phyloP scores from a whole-genome alignment of 2,888 invertebrate genomes.

The Drosophila cracens region DNA sequence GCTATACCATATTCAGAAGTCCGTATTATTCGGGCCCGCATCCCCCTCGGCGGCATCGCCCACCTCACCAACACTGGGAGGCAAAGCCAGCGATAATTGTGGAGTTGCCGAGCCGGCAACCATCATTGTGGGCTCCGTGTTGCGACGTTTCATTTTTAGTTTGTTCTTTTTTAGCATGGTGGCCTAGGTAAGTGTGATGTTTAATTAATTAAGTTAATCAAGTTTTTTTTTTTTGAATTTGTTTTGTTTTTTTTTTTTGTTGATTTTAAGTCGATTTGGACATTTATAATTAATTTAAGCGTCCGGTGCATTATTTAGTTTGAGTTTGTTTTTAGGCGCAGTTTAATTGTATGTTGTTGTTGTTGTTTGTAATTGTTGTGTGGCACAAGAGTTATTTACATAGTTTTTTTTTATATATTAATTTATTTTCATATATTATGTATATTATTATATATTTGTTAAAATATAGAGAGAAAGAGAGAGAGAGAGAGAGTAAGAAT shows the following conservation, averaged over 20 bases:
- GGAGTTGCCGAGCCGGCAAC: slow-evolving; percentile 85
- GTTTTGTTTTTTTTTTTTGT: slow-evolving; percentile 9
- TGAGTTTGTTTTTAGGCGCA: slow-evolving; percentile 24
- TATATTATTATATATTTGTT: slow-evolving; percentile 21
- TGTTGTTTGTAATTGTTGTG: slow-evolving; percentile 27
- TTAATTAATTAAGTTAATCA: slow-evolving; percentile 71
- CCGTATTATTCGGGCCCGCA: slow-evolving; percentile 85
- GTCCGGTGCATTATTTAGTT: slow-evolving; percentile 77
- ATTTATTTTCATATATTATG: slow-evolving; percentile 7
- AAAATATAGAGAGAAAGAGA: slow-evolving; percentile 36
- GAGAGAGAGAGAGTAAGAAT: slow-evolving; percentile 41
- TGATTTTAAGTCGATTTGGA: slow-evolving; percentile 11
- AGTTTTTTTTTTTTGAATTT: slow-evolving; percentile 11
- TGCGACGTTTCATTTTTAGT: slow-evolving; percentile 97
- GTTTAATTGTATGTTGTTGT: slow-evolving; percentile 26
- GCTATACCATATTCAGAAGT: slow-evolving; percentile 90
- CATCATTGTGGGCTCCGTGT: slow-evolving; percentile 93
- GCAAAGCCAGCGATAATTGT: slow-evolving; percentile 85
- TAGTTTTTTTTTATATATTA: slow-evolving; percentile 28
- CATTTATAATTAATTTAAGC: slow-evolving; percentile 68
- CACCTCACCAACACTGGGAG: slow-evolving; percentile 76
- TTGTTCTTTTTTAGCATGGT: slow-evolving; percentile 99
- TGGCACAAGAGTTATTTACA: slow-evolving; percentile 22
- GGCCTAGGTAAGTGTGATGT: slow-evolving; percentile 88
- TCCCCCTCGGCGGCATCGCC: slow-evolving; percentile 82